Evolutionary conservation across 2,113 vertebrate genomes (phyloP).

Genomic region (Otocyon megalotis): DNA sequence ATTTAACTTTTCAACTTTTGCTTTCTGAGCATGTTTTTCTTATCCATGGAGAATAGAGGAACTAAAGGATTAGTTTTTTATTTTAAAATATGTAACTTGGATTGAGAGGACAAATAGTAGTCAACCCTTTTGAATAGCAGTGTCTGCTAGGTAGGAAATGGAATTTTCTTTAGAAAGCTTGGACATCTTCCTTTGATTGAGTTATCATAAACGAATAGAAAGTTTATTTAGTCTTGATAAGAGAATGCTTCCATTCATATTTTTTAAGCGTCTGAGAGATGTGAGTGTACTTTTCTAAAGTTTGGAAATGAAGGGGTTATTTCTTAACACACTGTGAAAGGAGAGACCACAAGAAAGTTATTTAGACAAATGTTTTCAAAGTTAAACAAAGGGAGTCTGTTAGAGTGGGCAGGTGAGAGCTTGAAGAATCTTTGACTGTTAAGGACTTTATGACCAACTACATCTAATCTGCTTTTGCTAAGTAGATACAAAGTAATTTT

Average conservation of each 20-base stretch:
- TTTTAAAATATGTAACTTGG: slow-evolving; percentile 38
- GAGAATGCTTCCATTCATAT: slow-evolving; percentile 44
- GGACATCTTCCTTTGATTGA: background rate
- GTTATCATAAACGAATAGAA: slow-evolving; percentile 52
- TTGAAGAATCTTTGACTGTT: slow-evolving; percentile 41
- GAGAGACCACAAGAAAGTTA: slow-evolving; percentile 58
- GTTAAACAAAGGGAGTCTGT: slow-evolving; percentile 79
- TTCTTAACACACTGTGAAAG: slow-evolving; percentile 52
- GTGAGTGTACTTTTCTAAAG: slow-evolving; percentile 27
- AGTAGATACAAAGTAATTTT: slow-evolving; percentile 12
- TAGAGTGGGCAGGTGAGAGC: slow-evolving; percentile 78
- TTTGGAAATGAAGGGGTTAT: slow-evolving; percentile 60
- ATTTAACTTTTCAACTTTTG: background rate
- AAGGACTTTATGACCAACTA: background rate
- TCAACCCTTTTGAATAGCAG: background rate
- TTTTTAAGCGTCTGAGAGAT: slow-evolving; percentile 25
- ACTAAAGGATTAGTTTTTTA: slow-evolving; percentile 44
- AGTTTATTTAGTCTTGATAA: slow-evolving; percentile 40
- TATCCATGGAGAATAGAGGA: background rate
- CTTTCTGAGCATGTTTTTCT: slow-evolving; percentile 6
- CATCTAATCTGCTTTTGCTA: slow-evolving; percentile 16
- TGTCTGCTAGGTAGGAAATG: background rate
- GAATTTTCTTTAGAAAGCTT: slow-evolving; percentile 61
- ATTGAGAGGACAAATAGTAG: background rate
- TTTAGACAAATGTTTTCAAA: slow-evolving; percentile 66